phyloP scores from a whole-genome alignment of 1,140 invertebrate genomes.

The Thaumatotibia leucotreta region DNA sequence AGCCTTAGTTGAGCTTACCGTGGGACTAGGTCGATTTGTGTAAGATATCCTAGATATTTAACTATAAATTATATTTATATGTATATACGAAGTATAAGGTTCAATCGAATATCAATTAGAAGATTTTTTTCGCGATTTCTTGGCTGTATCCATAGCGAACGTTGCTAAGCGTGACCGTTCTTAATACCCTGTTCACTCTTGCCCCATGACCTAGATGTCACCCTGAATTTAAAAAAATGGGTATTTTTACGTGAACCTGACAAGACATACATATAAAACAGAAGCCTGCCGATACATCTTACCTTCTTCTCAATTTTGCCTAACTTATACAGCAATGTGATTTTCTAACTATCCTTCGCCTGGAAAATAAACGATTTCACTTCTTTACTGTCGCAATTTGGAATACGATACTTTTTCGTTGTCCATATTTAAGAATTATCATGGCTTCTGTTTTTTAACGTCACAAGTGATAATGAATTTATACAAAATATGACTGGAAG shows the following conservation, averaged over 20 bases:
- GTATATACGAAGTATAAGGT: no score
- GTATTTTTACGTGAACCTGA: background rate
- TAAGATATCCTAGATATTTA: no score
- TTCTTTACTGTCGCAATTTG: background rate
- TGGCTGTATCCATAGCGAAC: no score
- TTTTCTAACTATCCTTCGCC: constrained; percentile 66
- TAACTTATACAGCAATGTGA: constrained; percentile 68
- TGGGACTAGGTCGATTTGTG: no score
- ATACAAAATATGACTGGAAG: background rate
- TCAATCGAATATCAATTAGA: no score
- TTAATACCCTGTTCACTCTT: no score
- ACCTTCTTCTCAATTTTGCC: constrained; percentile 38
- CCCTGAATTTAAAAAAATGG: no score
- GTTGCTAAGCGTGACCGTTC: no score
- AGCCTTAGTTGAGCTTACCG: no score
- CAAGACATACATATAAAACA: constrained; percentile 28
- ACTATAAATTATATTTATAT: no score
- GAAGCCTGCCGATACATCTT: constrained; percentile 42
- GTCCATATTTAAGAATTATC: constrained; percentile 1
- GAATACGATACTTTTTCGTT: background rate
- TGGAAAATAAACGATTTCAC: constrained; percentile 45
- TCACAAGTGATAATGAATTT: background rate
- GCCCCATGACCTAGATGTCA: no score
- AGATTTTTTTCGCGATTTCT: no score
- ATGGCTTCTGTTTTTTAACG: constrained; percentile 45